Evolutionary conservation across 2,113 vertebrate species (phyloP), one percentile per base, ranked within the genome.

Genomic region (Amblyornis subalaris): DNA sequence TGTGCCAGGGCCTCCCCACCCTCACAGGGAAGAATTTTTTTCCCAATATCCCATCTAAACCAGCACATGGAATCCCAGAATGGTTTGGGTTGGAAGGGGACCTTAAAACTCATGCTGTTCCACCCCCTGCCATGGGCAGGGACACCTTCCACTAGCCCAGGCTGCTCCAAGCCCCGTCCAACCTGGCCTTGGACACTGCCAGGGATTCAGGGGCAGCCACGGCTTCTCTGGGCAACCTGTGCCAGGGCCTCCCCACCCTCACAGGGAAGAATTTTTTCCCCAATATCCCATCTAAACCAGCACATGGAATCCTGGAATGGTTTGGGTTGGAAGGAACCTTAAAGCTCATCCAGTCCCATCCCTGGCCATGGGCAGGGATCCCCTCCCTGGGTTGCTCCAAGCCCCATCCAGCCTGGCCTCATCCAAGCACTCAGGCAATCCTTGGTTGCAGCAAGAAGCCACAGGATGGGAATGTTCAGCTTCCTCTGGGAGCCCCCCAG

Each of bases 391-490:
- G n/a, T n/a, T n/a, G n/a, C n/a, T n/a, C n/a, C n/a, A n/a, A n/a
- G 21, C 55, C 55, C 55, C 22, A 35, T 24, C 55, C 57, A 60
- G 15, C 57, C 57, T 36, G 24, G 8, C 57, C 26, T 62, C 54
- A 45, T 42, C 55, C 35, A 38, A 35, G 36, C 51, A 26, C 21
- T 40, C 22, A 6, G 57, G 18, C 47, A 74, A 28, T 35, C 50
- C 62, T 84, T 10, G 33, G 38, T 31, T 35, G 21, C 38, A 54
- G 47, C 26, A 65, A 28, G 29, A 55, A 14, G 14, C 42, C 44
- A 24, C 44, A n/a, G 61, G 26, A 16, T 38, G 28, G 38, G n/a
- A 74, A 55, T 0, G 0, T 15, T 8, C 24, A 38, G 0, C 44
- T 29, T n/a, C n/a, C 48, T 83, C 13, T 42, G 42, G 42, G 42